A percentile compares a stretch with the other conserved stretches of the same genome.
Evolutionary conservation across 2,888 invertebrate genomes (phyloP).

Genomic region (Lysandra coridon): DNA sequence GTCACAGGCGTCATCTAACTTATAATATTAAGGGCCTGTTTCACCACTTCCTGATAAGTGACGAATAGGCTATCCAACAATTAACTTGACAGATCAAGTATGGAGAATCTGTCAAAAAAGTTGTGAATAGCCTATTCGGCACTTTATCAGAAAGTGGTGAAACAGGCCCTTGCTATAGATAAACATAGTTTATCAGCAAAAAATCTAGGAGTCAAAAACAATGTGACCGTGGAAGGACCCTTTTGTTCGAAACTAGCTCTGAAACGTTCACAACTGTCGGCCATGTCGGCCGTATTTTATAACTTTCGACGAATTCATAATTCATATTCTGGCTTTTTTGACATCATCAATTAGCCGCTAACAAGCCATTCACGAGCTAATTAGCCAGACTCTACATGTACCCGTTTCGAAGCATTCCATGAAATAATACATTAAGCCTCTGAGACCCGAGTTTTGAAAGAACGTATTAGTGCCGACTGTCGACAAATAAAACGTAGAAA

Average conservation of each 20-base stretch:
- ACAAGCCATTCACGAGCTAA: neutral
- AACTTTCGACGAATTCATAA: neutral
- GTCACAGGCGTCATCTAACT: neutral
- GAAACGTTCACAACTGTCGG: conserved; percentile 8
- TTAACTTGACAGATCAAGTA: too few species aligned
- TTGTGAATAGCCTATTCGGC: too few species aligned
- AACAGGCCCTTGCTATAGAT: too few species aligned
- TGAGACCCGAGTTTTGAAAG: neutral
- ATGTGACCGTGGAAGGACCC: neutral
- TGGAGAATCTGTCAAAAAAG: too few species aligned
- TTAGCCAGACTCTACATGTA: neutral
- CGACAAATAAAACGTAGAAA: neutral
- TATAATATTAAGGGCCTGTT: neutral
- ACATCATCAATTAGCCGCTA: neutral
- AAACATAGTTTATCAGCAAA: neutral
- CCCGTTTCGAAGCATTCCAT: neutral
- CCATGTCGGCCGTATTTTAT: neutral
- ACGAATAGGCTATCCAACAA: too few species aligned
- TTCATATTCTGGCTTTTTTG: conserved; percentile 11
- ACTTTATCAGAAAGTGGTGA: too few species aligned
- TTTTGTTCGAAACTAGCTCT: conserved; percentile 16
- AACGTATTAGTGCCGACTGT: neutral
- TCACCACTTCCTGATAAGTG: too few species aligned
- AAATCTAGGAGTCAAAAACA: neutral
- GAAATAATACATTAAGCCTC: neutral